Conservation (phyloP, 2,888 invertebrate genomes). For the Leucozona laternaria region DNA sequence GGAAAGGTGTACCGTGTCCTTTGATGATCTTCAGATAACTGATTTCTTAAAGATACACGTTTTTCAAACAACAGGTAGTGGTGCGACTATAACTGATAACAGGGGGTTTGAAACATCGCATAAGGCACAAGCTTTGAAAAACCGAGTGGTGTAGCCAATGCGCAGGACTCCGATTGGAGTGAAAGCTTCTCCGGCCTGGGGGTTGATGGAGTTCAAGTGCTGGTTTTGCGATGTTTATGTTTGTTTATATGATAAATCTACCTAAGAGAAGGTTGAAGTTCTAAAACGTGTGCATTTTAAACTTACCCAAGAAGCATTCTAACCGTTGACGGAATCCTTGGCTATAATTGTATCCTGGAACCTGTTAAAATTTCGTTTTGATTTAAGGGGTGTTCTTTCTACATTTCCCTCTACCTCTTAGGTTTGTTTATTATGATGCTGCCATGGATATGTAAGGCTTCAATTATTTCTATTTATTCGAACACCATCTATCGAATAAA, state of each 20-base stretch:
- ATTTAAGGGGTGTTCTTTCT: neutral
- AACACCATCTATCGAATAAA: neutral
- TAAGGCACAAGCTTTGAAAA: constrained; percentile 38
- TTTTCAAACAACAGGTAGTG: constrained; percentile 68
- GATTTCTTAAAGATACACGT: constrained; percentile 50
- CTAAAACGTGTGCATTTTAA: constrained; percentile 1
- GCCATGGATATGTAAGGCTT: neutral
- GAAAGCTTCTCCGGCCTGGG: constrained; percentile 34
- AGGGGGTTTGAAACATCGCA: constrained; percentile 35
- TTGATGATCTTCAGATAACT: constrained; percentile 63
- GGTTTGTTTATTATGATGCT: neutral
- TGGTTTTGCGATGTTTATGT: constrained; percentile 9
- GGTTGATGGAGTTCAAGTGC: constrained; percentile 16
- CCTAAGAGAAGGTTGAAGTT: neutral
- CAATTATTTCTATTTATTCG: neutral
- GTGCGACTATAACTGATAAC: constrained; percentile 59
- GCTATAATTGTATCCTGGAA: neutral
- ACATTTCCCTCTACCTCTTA: neutral
- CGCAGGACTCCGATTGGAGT: constrained; percentile 53
- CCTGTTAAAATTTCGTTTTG: neutral
- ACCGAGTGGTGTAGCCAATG: constrained; percentile 51
- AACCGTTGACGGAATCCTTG: neutral
- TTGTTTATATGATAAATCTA: constrained; percentile 3
- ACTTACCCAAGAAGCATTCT: neutral
- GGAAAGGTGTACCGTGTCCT: constrained; percentile 55